phyloP scores from a whole-genome alignment of 2,797 vertebrate genomes.

The Limnodromus scolopaceus region DNA sequence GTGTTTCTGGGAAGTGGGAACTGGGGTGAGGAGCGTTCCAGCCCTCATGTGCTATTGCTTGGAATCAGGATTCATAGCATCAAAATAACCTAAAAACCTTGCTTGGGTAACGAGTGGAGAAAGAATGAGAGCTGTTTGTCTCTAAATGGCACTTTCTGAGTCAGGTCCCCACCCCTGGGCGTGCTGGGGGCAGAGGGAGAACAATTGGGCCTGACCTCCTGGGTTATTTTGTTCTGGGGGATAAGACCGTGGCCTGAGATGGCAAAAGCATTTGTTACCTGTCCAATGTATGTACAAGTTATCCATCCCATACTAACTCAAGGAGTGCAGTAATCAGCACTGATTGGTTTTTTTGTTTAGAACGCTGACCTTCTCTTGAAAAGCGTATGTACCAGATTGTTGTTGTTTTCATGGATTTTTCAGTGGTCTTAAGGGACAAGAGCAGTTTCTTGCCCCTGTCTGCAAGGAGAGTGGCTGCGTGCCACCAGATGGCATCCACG shows the following conservation, averaged over 20 bases:
- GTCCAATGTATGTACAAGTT: not conserved
- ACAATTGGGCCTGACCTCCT: fast-evolving
- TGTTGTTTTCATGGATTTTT: not conserved
- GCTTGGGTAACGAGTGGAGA: not conserved
- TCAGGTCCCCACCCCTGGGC: not conserved
- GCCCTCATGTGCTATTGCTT: not conserved
- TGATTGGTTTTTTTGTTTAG: not conserved
- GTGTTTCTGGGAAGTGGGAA: not conserved
- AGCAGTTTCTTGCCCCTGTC: not conserved
- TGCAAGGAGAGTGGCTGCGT: not conserved
- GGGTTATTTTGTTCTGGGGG: not conserved
- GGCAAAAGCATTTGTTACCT: not conserved
- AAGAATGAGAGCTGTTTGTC: not conserved
- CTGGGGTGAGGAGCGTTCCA: not conserved
- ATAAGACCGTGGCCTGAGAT: not conserved
- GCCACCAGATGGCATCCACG: slow-evolving; percentile 56
- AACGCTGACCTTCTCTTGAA: not conserved
- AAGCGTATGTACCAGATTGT: not conserved
- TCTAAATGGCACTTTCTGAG: not conserved
- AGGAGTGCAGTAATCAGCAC: not conserved
- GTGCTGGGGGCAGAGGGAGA: not conserved
- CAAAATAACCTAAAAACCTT: not conserved
- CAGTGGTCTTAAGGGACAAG: not conserved
- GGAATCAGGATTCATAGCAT: not conserved
- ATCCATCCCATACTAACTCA: fast-evolving